Base-by-base conservation (phyloP, 2,888 invertebrate species). In the Dinocampus coccinellae region DNA sequence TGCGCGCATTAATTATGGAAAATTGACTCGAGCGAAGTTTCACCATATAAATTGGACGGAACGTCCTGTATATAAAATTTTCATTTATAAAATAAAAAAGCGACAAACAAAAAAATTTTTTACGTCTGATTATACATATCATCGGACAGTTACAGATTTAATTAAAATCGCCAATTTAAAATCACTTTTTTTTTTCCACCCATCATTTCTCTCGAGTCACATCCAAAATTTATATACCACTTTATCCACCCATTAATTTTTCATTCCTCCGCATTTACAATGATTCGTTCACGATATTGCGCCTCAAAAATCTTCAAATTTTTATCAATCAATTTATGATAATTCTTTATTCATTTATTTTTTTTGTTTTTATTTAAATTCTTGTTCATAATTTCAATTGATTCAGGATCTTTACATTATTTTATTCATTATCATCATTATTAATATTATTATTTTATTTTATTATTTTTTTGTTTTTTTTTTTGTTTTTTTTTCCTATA, bases 111-210 rank as follows among this genome's bases (percentile, higher is more conserved):
- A n/a, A n/a, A n/a, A n/a, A n/a, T n/a, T 16, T 7, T 20, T 47
- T 68, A 74, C 70, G 72, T 57, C 58, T 72, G 72, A 72, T 73
- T 65, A 62, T 72, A 71, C 73, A 73, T 70, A 73, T 42, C 26
- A 29, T 26, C 47, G 60, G 26, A 65, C 33, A 16, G 22, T 34
- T 1, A 2, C 2, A 62, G 33, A 63, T 34, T 63, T 36, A 24
- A 39, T 55, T 26, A 26, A 33, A 71, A 72, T 58, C 58, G 22
- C 13, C 3, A 69, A 62, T 42, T n/a, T 24, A 70, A 66, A 66
- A 52, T 60, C 39, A 55, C 20, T 24, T 16, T 36, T 22, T 22
- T 63, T 47, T 33, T n/a, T 36, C 29, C 63, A 29, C 33, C 9
- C 24, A 42, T 58, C 10, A 42, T 36, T 42, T 65, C 33, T 9